These are phyloP conservation scores for Elgaria multicarinata DNA, from an alignment of 2,113 vertebrate species.

Conservation along the genomic window DNA sequence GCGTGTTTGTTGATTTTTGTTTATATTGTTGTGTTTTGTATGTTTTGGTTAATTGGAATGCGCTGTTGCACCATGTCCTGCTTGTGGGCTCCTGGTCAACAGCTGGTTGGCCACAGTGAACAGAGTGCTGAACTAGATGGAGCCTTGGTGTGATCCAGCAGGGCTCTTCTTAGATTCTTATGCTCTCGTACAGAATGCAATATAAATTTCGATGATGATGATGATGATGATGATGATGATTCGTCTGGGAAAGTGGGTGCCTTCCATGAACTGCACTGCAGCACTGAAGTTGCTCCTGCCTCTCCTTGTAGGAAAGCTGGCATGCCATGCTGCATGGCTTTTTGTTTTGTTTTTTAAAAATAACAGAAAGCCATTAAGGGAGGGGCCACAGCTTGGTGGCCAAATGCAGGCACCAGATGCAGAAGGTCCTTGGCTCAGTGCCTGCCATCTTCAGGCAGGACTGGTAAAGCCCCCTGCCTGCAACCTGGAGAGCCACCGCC, in stretches of 20 bases:
- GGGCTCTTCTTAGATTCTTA: no score
- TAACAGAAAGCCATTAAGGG: neutral
- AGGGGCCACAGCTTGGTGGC: neutral
- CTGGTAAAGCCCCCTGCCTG: neutral
- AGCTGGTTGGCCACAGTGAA: no score
- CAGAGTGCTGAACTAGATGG: no score
- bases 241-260: neutral
- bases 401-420: neutral
- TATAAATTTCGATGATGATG: no score
- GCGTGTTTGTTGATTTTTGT: no score
- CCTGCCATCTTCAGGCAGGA: neutral
- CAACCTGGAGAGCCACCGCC: neutral
- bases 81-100: no score
- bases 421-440: neutral
- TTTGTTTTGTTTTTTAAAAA: no score
- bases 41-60: no score
- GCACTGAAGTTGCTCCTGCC: neutral
- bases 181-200: no score
- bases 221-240: neutral
- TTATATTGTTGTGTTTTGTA: no score
- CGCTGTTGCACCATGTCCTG: no score
- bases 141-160: no score
- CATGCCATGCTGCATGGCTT: neutral
- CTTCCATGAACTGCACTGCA: neutral
- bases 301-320: neutral